A percentile compares a stretch with the other conserved stretches of the same genome.
These are phyloP conservation scores for Neoitamus cyanurus DNA, from an alignment of 2,888 invertebrate species.

Conservation along the genomic window DNA sequence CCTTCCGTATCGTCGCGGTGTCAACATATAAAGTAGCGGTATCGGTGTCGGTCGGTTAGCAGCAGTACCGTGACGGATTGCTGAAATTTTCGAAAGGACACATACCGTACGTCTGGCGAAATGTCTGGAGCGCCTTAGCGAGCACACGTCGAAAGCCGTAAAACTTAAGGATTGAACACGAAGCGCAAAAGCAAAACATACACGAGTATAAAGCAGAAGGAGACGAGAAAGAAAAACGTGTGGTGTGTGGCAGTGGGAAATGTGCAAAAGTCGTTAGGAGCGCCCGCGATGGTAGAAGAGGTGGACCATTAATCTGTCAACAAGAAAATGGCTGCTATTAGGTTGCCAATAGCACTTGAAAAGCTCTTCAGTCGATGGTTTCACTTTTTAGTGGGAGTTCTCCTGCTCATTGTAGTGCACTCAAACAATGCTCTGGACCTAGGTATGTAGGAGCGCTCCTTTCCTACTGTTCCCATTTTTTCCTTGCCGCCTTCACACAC, in stretches of 20 bases:
- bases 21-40: background rate
- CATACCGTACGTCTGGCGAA: background rate
- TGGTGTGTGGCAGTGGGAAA: conserved; percentile 13
- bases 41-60: background rate
- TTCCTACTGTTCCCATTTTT: background rate
- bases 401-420: conserved; percentile 46
- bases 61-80: background rate
- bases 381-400: conserved; percentile 47
- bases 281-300: conserved; percentile 33
- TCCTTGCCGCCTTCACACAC: background rate
- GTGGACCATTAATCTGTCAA: conserved; percentile 51
- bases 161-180: background rate
- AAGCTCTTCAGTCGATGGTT: conserved; percentile 43
- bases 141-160: background rate
- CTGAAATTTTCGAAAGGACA: conserved; percentile 5
- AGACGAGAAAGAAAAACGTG: background rate
- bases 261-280: conserved; percentile 40
- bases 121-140: background rate
- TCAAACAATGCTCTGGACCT: conserved; percentile 48
- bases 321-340: conserved; percentile 51
- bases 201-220: background rate
- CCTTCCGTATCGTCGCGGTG: background rate
- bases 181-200: background rate
- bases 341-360: conserved; percentile 44
- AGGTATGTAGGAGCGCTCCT: conserved; percentile 38